Conservation (phyloP, 2,113 vertebrate species). For the Cettia cetti region DNA sequence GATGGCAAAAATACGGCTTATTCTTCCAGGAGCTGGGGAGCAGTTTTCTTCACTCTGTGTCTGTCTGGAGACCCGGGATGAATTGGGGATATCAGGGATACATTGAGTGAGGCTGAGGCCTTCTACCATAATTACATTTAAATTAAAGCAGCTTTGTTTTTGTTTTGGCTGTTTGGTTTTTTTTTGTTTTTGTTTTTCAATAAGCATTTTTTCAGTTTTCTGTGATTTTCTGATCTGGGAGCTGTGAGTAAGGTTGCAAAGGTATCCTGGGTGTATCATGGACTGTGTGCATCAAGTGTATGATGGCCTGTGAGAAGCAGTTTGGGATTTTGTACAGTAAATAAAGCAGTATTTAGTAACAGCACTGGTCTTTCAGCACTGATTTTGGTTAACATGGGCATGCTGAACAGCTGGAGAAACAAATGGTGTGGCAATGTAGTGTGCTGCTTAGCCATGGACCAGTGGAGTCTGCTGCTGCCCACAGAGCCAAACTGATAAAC, state of each 20-base stretch:
- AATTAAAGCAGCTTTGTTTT: too few species aligned
- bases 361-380: neutral
- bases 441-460: neutral
- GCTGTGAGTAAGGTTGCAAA: neutral
- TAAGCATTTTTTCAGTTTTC: neutral
- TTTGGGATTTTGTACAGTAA: neutral
- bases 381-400: neutral
- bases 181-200: neutral
- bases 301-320: neutral
- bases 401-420: neutral
- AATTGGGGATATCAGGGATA: too few species aligned
- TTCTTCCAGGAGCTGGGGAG: neutral
- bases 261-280: neutral
- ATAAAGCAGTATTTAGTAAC: neutral
- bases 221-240: neutral
- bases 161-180: too few species aligned
- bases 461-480: neutral
- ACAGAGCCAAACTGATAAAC: neutral
- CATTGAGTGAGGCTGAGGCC: accelerated
- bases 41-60: neutral
- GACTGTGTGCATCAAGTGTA: neutral
- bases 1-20: neutral
- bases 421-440: neutral
- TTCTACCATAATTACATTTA: neutral
- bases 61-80: neutral